phyloP scores from a whole-genome alignment of 2,888 invertebrate genomes.

The Salpingus planirostris region DNA sequence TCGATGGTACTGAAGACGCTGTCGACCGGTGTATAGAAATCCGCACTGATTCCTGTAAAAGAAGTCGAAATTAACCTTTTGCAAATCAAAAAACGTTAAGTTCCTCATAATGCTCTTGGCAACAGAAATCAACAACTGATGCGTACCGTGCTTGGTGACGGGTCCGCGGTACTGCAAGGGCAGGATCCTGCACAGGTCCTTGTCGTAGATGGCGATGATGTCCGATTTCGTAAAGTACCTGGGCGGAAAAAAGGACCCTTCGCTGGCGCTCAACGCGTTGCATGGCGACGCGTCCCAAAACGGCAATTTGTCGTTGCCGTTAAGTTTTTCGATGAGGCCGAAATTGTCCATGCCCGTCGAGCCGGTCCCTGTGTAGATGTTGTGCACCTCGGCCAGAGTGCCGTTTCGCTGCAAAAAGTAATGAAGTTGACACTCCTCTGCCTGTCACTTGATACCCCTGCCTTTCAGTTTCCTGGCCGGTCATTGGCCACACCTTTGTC shows the following conservation, averaged over 20 bases:
- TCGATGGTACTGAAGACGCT: constrained; percentile 60
- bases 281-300: constrained; percentile 70
- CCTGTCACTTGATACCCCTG: too few species aligned
- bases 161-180: constrained; percentile 64
- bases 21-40: constrained; percentile 63
- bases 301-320: constrained; percentile 66
- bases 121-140: too few species aligned
- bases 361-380: constrained; percentile 64
- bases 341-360: constrained; percentile 66
- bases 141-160: constrained; percentile 61
- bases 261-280: constrained; percentile 60
- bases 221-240: constrained; percentile 58
- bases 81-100: too few species aligned
- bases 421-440: too few species aligned
- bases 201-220: constrained; percentile 70
- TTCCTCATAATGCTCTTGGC: too few species aligned
- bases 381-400: constrained; percentile 69
- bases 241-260: constrained; percentile 81
- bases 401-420: constrained; percentile 68
- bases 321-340: constrained; percentile 65
- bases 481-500: too few species aligned
- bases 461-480: too few species aligned
- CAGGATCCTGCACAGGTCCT: constrained; percentile 74
- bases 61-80: too few species aligned
- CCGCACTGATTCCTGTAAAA: constrained; percentile 56